Base-by-base conservation (phyloP, 2,888 invertebrate species). In the Aphodius granarius region DNA sequence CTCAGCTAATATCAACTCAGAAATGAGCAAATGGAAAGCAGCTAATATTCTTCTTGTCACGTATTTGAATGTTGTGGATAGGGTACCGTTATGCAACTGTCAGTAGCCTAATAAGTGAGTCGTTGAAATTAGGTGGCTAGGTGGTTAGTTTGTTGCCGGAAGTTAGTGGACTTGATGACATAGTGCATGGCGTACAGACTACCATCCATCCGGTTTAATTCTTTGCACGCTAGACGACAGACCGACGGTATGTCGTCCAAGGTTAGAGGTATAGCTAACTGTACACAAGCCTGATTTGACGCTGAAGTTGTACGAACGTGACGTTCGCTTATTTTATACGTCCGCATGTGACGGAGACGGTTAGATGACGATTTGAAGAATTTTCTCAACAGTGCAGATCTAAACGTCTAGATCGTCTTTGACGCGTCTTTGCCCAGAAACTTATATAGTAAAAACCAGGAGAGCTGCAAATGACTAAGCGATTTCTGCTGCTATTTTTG, bases 181-280 rank as follows among this genome's bases (percentile, higher is more conserved):
- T 43, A 43, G 43, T 43, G 43, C 43, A 43, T 43, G 43, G 43
- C 43, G 43, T 43, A 43, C 43, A 1, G 43, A 43, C n/a, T n/a
- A n/a, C 43, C 43, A 43, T 43, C 43, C 43, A 13, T 43, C 43
- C 43, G 43, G 43, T 43, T 43, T 43, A 43, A 43, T 43, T 43
- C 43, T 43, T 43, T 43, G 43, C 74, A 70, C 74, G 22, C 74
- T 71, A 16, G 63, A 70, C 23, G 22, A 66, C 66, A 15, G 20
- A 66, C 66, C 19, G 20, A 63, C 70, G 74, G 70, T 74, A 74
- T 74, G 70, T 74, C 73, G 74, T 74, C 64, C 74, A 64, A 70
- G 74, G 74, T 74, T 74, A 23, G 17, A 65, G 65, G 21, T 63
- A 2, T 15, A 22, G 22, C 23, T 73, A 73, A 73, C 73, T 73